Base-by-base conservation (phyloP, 2,797 vertebrate genomes). In the Cetoscarus ocellatus region DNA sequence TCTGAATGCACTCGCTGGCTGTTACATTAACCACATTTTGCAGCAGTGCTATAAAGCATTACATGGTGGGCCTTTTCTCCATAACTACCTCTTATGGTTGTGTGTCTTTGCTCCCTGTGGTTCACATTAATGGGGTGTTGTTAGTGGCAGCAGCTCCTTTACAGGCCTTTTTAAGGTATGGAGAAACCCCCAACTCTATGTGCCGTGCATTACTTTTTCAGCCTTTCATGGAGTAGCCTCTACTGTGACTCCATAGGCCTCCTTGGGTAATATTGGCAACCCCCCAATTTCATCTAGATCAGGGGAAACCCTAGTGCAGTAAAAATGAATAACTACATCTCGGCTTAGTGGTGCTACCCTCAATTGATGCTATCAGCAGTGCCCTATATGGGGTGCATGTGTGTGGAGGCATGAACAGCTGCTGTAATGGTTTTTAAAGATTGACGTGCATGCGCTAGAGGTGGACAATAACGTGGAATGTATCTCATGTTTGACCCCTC, bases 71-170 rank as follows among this genome's bases (percentile, higher is more conserved):
- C 45, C 10, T 67, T 60, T 67, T 75, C 51, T 67, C 62, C 57
- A 2, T 35, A 50, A 61, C 67, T 61, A 48, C 82, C 67, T 77
- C 71, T 80, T 73, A 42, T 54, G 58, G 61, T 62, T 69, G 17
- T 74, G 56, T 59, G 56, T 73, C 53, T 71, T 67, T 75, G 69
- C 73, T 82, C 70, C 57, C 60, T 70, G 73, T 53, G 73, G 73
- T 87, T 65, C 56, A 73, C 54, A 60, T 78, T 85, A 86, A 87
- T 69, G 34, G 67, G 74, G 76, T 71, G 70, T 76, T 83, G 77
- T 85, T 87, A 77, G 85, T 56, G 67, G 77, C 71, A 78, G 86
- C 70, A 72, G 69, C 79, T 85, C 68, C 75, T 83, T 91, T 82
- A 80, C 62, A 59, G 87, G 70, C 78, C 78, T 52, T 80, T 73